Base-by-base conservation (phyloP, 2,113 vertebrate genomes). In the Lamprotornis superbus region DNA sequence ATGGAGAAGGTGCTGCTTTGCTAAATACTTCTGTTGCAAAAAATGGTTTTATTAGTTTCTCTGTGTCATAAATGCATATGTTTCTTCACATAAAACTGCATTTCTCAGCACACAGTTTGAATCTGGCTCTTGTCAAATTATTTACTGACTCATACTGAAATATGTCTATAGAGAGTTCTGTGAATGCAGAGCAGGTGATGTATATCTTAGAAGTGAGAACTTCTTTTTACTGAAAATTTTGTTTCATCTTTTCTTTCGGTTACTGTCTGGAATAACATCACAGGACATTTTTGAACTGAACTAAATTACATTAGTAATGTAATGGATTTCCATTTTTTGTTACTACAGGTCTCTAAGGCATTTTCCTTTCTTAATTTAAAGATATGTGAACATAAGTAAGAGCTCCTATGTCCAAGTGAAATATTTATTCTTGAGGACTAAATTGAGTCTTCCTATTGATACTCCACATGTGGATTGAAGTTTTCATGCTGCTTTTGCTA, bases 331-430 rank as follows among this genome's bases (percentile, higher is more conserved):
- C 5, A 9, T n/a, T 79, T 77, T 70, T 63, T 67, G 7, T 88
- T 74, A 55, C n/a, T 76, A 21, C 1, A 0, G 11, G 4, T 28
- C 11, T 71, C 15, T 47, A 11, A 44, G 27, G 9, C 2, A 2
- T 64, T 78, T 67, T 78, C 39, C 20, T 78, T 63, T 88, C 47
- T 91, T 68, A 33, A 7, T 14, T 73, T 57, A 59, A 65, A 65
- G 21, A 7, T 27, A 40, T 13, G 33, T 55, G 35, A 94, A 88
- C 86, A n/a, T 47, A 84, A 65, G 3, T 28, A 56, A 64, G 18
- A 69, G 2, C 23, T 85, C 11, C 19, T 3, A 3, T 21, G 7
- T 42, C 52, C 12, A 73, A 82, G 17, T 39, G 23, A 73, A 64
- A 56, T 11, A 16, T 16, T 87, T 76, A 30, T 71, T 73, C 17